Evolutionary conservation across 2,888 invertebrate genomes (phyloP).

Genomic region (Brachypterus glaber): DNA sequence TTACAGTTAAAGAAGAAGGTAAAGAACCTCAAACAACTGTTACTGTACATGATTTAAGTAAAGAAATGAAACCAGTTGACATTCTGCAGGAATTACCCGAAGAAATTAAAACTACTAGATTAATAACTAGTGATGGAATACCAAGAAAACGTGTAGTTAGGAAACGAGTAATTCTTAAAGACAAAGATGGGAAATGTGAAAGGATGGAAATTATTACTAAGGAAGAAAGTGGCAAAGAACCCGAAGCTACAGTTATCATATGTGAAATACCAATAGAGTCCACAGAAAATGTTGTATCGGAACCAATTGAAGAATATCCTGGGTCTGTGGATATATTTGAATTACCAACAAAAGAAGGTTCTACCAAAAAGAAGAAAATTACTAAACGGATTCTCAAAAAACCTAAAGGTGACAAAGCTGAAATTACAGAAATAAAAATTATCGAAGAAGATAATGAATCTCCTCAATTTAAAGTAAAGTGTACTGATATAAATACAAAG

Average conservation of each 20-base stretch:
- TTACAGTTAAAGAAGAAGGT: slow-evolving; percentile 29
- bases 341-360: slow-evolving; percentile 31
- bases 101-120: slow-evolving; percentile 22
- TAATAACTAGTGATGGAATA: slow-evolving; percentile 19
- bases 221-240: slow-evolving; percentile 30
- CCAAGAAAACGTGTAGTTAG: slow-evolving; percentile 15
- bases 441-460: slow-evolving; percentile 22
- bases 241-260: slow-evolving; percentile 24
- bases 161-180: slow-evolving; percentile 29
- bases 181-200: slow-evolving; percentile 32
- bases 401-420: slow-evolving; percentile 29
- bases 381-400: slow-evolving; percentile 29
- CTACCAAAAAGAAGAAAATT: slow-evolving; percentile 24
- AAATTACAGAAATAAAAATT: slow-evolving; percentile 28
- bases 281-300: slow-evolving; percentile 15
- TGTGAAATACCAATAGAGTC: slow-evolving; percentile 15
- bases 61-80: slow-evolving; percentile 19
- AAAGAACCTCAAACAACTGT: slow-evolving; percentile 36
- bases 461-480: no score
- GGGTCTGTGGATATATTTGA: slow-evolving; percentile 29
- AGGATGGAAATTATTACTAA: slow-evolving; percentile 33
- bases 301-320: slow-evolving; percentile 31
- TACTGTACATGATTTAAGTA: slow-evolving; percentile 28
- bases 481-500: no score
- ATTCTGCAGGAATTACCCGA: slow-evolving; percentile 30